Percentiles rank a stretch among this genome's conserved stretches.
Conservation (phyloP, 2,888 invertebrate species). For the Diploptera punctata region DNA sequence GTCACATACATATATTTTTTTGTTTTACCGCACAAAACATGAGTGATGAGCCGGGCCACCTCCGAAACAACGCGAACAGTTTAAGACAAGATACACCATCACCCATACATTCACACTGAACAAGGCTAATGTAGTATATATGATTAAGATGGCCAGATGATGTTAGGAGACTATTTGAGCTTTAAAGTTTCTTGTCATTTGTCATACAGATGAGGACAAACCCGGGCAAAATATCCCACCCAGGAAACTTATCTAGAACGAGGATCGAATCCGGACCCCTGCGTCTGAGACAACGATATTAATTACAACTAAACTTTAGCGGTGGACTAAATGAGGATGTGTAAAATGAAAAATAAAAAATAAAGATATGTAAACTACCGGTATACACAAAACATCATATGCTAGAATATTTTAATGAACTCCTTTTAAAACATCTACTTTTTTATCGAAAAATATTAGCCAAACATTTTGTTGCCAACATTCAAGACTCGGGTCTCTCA, state of each 20-base stretch:
- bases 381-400: too few relatives aligned
- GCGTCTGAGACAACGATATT: background rate
- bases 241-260: background rate
- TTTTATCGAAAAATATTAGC: too few relatives aligned
- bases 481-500: too few relatives aligned
- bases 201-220: background rate
- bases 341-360: background rate
- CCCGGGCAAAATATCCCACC: background rate
- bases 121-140: background rate
- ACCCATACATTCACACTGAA: too few relatives aligned
- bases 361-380: too few relatives aligned
- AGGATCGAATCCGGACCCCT: background rate
- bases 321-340: background rate
- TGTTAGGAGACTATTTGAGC: too few relatives aligned
- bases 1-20: background rate
- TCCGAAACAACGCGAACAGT: background rate
- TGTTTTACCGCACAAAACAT: background rate
- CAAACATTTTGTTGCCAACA: too few relatives aligned
- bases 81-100: background rate
- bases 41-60: background rate
- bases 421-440: too few relatives aligned
- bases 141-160: background rate
- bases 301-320: background rate
- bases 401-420: too few relatives aligned
- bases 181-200: too few relatives aligned